A percentile compares a stretch with the other conserved stretches of the same genome.
Conservation (phyloP, 1,140 invertebrate genomes). For the Drosophila prosaltans region DNA sequence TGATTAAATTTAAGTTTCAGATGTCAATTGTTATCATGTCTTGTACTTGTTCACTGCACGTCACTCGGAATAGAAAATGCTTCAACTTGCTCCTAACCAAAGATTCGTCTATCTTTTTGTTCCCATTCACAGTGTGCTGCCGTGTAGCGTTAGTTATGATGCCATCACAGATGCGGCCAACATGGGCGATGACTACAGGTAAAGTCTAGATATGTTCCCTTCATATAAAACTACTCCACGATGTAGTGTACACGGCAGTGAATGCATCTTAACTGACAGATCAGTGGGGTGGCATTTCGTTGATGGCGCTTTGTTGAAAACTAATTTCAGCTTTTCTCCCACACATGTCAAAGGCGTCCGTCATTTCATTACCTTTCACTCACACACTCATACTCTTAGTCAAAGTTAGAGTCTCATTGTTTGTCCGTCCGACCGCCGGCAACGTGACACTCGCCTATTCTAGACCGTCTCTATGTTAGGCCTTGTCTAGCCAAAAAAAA, state of each 20-base stretch:
- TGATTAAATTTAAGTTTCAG: conserved; percentile 7
- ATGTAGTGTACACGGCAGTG: conserved; percentile 23
- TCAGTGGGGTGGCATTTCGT: conserved; percentile 14
- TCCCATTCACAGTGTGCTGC: conserved; percentile 84
- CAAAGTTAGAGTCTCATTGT: conserved; percentile 35
- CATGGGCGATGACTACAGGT: conserved; percentile 83
- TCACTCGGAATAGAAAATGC: background rate
- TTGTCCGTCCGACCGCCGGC: conserved; percentile 38
- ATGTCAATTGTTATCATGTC: conserved; percentile 24
- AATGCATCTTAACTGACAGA: background rate
- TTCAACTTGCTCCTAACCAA: conserved; percentile 16
- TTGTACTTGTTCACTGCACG: background rate
- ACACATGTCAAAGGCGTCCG: conserved; percentile 48
- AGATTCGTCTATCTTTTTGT: conserved; percentile 7
- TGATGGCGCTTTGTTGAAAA: conserved; percentile 62
- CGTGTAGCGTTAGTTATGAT: conserved; percentile 86
- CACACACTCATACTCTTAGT: conserved; percentile 8
- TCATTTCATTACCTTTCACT: conserved; percentile 73
- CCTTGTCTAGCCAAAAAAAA: conserved; percentile 20
- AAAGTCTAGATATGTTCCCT: background rate
- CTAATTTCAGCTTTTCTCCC: conserved; percentile 54
- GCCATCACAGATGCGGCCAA: conserved; percentile 79
- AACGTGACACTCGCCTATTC: conserved; percentile 50
- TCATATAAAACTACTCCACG: background rate
- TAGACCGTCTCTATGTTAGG: conserved; percentile 30